These are phyloP conservation scores for Oxyteleia sp. DNA, from an alignment of 2,888 invertebrate species.

Conservation along the genomic window DNA sequence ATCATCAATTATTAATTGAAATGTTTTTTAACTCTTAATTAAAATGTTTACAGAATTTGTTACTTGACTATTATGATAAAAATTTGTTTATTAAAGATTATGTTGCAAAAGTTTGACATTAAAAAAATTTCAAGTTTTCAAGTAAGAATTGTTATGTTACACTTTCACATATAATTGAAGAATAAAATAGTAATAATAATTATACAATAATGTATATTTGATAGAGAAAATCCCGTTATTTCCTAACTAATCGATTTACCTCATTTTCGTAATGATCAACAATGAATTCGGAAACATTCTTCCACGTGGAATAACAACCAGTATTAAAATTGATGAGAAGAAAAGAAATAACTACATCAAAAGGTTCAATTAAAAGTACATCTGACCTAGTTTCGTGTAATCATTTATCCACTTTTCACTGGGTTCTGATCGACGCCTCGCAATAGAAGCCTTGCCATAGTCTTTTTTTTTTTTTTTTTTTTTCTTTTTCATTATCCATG, in stretches of 20 bases:
- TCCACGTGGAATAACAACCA: background rate
- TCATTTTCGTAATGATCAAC: background rate
- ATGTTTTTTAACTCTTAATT: too few species aligned
- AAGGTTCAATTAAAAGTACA: constrained; percentile 52
- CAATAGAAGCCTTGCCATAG: constrained; percentile 13
- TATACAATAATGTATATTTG: background rate
- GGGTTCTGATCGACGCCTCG: constrained; percentile 38
- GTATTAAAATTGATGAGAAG: constrained; percentile 6
- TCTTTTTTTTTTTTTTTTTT: constrained; percentile 36
- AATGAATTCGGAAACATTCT: background rate
- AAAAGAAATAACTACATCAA: constrained; percentile 14
- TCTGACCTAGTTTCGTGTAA: constrained; percentile 44
- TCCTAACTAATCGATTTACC: too few species aligned
- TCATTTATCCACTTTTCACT: constrained; percentile 58
- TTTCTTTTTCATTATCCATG: constrained; percentile 1
- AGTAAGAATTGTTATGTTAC: too few species aligned
- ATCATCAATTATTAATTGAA: too few species aligned
- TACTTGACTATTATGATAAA: too few species aligned
- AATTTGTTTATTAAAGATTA: too few species aligned
- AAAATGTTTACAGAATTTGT: too few species aligned
- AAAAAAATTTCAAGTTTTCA: too few species aligned
- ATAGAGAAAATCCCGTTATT: too few species aligned
- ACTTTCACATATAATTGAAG: too few species aligned
- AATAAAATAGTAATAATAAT: too few species aligned
- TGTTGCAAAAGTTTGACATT: too few species aligned